These are phyloP conservation scores for Eledone cirrhosa DNA, from an alignment of 2,888 invertebrate genomes.

Conservation along the genomic window DNA sequence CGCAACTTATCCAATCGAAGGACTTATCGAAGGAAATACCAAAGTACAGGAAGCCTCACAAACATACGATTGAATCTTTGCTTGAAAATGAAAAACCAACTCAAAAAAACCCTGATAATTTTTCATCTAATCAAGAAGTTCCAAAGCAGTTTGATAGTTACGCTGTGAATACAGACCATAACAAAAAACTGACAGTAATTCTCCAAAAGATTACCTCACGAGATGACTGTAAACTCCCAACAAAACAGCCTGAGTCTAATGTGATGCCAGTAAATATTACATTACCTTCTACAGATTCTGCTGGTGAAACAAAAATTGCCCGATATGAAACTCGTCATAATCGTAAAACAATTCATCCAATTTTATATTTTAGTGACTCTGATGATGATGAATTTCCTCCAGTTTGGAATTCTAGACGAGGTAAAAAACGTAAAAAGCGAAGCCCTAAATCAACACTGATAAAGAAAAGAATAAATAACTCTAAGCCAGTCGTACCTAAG, in stretches of 20 bases:
- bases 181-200: conserved; percentile 21
- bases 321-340: conserved; percentile 25
- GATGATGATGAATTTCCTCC: conserved; percentile 29
- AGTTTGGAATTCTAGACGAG: conserved; percentile 4
- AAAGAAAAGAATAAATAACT: conserved; percentile 6
- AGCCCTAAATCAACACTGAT: conserved; percentile 9
- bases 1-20: conserved; percentile 8
- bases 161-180: conserved; percentile 21
- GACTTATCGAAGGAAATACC: conserved; percentile 10
- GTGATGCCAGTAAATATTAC: not conserved
- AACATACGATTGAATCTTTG: conserved; percentile 24
- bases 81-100: conserved; percentile 7
- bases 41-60: conserved; percentile 21
- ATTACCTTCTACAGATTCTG: not conserved
- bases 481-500: not conserved
- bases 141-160: not conserved
- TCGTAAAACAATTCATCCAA: conserved; percentile 15
- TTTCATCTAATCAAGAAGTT: not conserved
- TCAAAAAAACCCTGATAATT: conserved; percentile 18
- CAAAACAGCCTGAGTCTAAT: not conserved
- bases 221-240: not conserved
- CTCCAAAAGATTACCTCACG: conserved; percentile 11
- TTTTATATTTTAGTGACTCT: conserved; percentile 25
- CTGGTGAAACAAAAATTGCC: conserved; percentile 9
- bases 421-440: conserved; percentile 21